These are phyloP conservation scores for Gymnoscopelus microlampas DNA, from an alignment of 2,797 vertebrate species.

Conservation along the genomic window DNA sequence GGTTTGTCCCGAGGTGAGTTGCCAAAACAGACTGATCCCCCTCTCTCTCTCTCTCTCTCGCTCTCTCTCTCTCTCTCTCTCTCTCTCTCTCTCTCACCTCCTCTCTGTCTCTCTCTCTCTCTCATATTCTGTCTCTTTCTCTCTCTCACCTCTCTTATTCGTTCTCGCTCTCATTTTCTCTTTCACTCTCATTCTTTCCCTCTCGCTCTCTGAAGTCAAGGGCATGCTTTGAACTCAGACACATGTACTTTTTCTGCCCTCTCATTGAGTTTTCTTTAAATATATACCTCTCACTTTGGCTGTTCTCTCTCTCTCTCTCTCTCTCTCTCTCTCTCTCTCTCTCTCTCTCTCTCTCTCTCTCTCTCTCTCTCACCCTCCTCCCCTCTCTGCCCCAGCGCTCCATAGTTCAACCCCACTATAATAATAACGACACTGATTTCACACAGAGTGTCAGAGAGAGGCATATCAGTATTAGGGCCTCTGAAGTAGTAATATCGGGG, in stretches of 20 bases:
- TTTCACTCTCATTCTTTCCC: background rate
- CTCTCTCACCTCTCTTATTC: no score
- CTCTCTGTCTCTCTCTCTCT: no score
- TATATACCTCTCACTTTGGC: no score
- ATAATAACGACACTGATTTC: slow-evolving; percentile 72
- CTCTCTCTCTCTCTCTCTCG: slow-evolving; percentile 35
- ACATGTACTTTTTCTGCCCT: slow-evolving; percentile 54
- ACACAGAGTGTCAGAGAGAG: slow-evolving; percentile 60
- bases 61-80: background rate
- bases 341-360: slow-evolving; percentile 41
- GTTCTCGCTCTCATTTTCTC: no score
- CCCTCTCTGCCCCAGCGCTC: slow-evolving; percentile 56
- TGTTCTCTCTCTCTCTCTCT: slow-evolving; percentile 7
- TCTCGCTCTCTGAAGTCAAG: slow-evolving; percentile 74
- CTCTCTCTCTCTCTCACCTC: background rate
- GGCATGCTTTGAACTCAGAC: slow-evolving; percentile 79
- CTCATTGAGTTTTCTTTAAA: no score
- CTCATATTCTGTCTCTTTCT: no score
- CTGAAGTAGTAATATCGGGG: slow-evolving; percentile 36
- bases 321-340: slow-evolving; percentile 3
- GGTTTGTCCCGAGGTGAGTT: slow-evolving; percentile 62
- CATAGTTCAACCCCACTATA: slow-evolving; percentile 51
- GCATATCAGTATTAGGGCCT: slow-evolving; percentile 54
- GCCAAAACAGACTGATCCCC: slow-evolving; percentile 63
- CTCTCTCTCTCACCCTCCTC: slow-evolving; percentile 41